phyloP scores from a whole-genome alignment of 2,113 vertebrate species.

The Zeus faber region DNA sequence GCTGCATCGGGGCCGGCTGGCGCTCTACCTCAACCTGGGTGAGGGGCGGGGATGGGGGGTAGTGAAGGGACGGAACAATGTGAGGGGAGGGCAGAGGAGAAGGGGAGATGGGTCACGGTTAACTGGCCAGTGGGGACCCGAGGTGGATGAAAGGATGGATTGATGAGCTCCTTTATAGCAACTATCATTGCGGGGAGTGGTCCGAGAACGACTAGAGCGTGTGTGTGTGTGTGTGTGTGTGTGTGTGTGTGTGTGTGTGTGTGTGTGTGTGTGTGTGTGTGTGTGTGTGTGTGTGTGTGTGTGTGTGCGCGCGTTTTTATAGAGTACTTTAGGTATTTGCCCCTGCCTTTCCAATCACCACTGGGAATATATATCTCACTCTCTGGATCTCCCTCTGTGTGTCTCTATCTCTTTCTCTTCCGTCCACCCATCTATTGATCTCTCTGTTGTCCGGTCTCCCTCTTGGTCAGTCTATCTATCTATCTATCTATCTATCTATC shows the following conservation, averaged over 20 bases:
- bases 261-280: constrained; percentile 1
- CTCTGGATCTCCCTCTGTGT: too few species aligned
- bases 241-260: constrained; percentile 1
- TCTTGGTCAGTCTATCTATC: neutral
- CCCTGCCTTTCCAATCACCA: constrained; percentile 7
- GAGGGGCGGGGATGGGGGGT: constrained; percentile 38
- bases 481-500: neutral
- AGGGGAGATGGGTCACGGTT: constrained; percentile 1
- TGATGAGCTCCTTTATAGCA: neutral
- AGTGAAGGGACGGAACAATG: neutral
- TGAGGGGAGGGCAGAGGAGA: neutral
- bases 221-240: constrained; percentile 1
- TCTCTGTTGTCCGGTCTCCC: too few species aligned
- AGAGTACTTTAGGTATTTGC: neutral
- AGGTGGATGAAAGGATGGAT: constrained; percentile 6
- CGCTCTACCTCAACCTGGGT: constrained; percentile 91
- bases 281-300: neutral
- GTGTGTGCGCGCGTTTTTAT: too few species aligned
- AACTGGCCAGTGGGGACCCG: neutral
- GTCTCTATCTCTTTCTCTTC: neutral
- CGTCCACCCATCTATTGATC: neutral
- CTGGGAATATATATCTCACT: neutral
- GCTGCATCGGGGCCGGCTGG: constrained; percentile 86
- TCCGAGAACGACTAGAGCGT: neutral
- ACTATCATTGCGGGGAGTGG: neutral